phyloP scores from a whole-genome alignment of 1,140 invertebrate species.

The Mercenaria mercenaria region DNA sequence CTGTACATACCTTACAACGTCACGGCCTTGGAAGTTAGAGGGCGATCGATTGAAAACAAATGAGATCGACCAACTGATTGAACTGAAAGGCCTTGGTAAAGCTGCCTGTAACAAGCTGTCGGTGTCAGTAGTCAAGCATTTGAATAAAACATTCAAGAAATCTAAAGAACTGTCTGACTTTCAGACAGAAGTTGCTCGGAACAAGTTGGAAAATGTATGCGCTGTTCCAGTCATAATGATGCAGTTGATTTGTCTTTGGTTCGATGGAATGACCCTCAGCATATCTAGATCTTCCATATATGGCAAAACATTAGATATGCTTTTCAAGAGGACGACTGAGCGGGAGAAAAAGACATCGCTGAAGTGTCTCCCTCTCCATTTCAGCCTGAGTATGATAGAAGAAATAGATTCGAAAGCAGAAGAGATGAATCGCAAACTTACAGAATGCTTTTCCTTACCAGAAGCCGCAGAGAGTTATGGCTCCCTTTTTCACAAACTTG shows the following conservation, averaged over 20 bases:
- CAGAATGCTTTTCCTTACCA: not conserved
- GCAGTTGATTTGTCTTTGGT: not conserved
- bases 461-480: not conserved
- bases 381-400: not conserved
- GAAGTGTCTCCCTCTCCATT: not conserved
- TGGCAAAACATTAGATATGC: not conserved
- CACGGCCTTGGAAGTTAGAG: not conserved
- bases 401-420: not conserved
- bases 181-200: not conserved
- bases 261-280: not conserved
- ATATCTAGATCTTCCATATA: not conserved
- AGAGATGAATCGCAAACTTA: not conserved
- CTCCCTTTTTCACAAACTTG: not conserved
- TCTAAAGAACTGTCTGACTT: not conserved
- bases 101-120: not conserved
- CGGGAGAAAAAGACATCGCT: not conserved
- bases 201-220: not conserved
- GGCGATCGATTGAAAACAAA: not conserved
- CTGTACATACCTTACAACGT: not conserved
- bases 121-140: not conserved
- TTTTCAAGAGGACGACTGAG: not conserved
- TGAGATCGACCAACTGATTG: not conserved
- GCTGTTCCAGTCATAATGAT: not conserved
- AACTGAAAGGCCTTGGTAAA: not conserved
- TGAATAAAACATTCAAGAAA: not conserved